Percentiles rank a stretch among this genome's conserved stretches.
phyloP scores from a whole-genome alignment of 2,888 invertebrate species.

The Acleris sparsana region DNA sequence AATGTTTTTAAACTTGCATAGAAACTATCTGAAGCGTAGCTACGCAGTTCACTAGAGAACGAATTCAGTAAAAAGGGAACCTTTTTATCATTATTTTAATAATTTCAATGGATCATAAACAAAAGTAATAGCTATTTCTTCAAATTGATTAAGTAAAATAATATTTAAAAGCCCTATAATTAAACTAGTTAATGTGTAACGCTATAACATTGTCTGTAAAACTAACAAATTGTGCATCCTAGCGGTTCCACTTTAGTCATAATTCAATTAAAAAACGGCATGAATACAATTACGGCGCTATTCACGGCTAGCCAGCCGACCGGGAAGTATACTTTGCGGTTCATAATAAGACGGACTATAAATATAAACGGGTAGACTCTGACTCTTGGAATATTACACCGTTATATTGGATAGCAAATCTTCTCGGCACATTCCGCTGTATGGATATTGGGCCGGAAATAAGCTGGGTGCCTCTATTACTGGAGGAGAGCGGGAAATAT shows the following conservation, averaged over 20 bases:
- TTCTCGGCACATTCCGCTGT: constrained; percentile 17
- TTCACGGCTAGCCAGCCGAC: constrained; percentile 12
- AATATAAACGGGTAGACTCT: constrained; percentile 52
- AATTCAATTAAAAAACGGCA: constrained; percentile 18
- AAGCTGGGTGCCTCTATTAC: constrained; percentile 2
- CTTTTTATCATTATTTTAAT: no score
- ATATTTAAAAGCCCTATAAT: no score
- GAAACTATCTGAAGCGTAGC: no score
- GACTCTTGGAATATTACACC: constrained; percentile 43
- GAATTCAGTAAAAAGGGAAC: no score
- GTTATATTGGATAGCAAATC: constrained; percentile 24
- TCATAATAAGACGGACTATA: constrained; percentile 61
- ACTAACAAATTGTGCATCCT: constrained; percentile 1
- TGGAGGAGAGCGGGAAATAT: neutral
- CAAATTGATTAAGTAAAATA: neutral
- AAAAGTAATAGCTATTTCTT: no score
- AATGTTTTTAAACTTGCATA: no score
- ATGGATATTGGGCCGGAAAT: constrained; percentile 18
- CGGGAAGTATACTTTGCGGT: constrained; percentile 42
- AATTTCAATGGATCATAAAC: no score
- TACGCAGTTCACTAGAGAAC: no score
- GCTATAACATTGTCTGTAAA: neutral
- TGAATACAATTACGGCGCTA: constrained; percentile 21
- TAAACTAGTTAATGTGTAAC: no score
- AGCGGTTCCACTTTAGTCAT: neutral